phyloP scores from a whole-genome alignment of 2,888 invertebrate genomes.

The Diarsia rubi region DNA sequence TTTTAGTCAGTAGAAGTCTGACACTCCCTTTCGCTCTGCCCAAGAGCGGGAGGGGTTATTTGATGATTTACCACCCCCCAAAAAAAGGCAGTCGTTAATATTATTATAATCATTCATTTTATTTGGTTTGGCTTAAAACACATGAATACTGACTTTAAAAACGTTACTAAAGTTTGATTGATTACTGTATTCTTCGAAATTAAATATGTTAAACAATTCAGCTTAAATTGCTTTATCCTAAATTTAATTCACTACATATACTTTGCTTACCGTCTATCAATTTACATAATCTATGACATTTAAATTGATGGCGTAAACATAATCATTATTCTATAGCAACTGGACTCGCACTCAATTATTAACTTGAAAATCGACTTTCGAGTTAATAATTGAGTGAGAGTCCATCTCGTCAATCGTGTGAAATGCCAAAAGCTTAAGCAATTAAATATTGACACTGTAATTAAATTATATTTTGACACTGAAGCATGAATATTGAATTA shows the following conservation, averaged over 20 bases:
- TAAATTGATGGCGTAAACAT: slow-evolving; percentile 53
- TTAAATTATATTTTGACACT: slow-evolving; percentile 14
- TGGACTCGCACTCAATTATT: slow-evolving; percentile 47
- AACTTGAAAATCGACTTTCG: no score
- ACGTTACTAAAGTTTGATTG: slow-evolving; percentile 12
- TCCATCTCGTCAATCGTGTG: slow-evolving; percentile 40
- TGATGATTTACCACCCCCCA: no score
- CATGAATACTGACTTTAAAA: neutral
- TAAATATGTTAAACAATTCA: slow-evolving; percentile 4
- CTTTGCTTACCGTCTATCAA: slow-evolving; percentile 33
- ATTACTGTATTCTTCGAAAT: neutral
- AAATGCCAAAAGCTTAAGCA: slow-evolving; percentile 31
- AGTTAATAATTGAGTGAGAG: no score
- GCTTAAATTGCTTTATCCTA: slow-evolving; percentile 8
- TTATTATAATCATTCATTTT: neutral
- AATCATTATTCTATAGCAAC: slow-evolving; percentile 42
- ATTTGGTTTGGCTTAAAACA: neutral
- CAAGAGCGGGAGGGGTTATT: no score
- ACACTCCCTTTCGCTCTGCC: no score
- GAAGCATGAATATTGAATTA: neutral
- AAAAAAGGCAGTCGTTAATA: no score
- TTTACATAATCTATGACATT: slow-evolving; percentile 55
- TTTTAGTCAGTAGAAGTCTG: no score
- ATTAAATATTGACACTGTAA: slow-evolving; percentile 34
- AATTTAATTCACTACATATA: slow-evolving; percentile 21